Percentiles rank a stretch among this genome's conserved stretches.
These are phyloP conservation scores for Ctenodactylus gundi DNA, from an alignment of 2,113 vertebrate genomes.

Conservation along the genomic window DNA sequence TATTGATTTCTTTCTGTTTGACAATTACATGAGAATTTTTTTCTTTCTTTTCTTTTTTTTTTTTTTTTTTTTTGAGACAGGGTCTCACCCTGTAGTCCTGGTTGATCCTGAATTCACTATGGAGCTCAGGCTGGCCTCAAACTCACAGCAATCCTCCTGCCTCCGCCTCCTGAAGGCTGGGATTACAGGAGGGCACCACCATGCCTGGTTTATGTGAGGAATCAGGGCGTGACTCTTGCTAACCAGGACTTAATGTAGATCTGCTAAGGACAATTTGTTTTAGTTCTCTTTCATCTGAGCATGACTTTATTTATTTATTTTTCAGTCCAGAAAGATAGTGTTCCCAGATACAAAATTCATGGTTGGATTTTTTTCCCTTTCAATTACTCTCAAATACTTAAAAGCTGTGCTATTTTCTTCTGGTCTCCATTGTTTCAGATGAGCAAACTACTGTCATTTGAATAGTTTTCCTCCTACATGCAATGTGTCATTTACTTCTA, in stretches of 20 bases:
- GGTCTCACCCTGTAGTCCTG: too few species aligned
- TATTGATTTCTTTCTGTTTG: not conserved
- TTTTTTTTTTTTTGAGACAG: too few species aligned
- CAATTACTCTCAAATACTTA: constrained; percentile 3
- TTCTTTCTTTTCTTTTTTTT: too few species aligned
- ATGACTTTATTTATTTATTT: not conserved
- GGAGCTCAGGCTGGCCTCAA: too few species aligned
- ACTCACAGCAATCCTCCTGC: too few species aligned
- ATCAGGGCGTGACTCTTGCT: too few species aligned
- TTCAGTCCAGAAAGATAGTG: not conserved
- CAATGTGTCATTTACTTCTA: constrained; percentile 16
- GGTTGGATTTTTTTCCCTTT: not conserved
- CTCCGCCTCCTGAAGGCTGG: too few species aligned
- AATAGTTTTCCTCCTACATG: not conserved
- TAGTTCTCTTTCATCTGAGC: not conserved
- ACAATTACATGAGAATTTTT: not conserved
- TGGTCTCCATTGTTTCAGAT: not conserved
- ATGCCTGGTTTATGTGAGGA: too few species aligned
- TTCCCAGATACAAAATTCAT: not conserved
- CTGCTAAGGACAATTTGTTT: not conserved
- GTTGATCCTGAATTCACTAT: too few species aligned
- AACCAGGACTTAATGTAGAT: not conserved
- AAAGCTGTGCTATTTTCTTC: not conserved
- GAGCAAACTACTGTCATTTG: constrained; percentile 13
- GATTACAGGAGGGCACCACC: too few species aligned